Evolutionary conservation across 2,888 invertebrate species (phyloP), one percentile per base, ranked within the genome.

Genomic region (Thecocarcelia acutangulata): DNA sequence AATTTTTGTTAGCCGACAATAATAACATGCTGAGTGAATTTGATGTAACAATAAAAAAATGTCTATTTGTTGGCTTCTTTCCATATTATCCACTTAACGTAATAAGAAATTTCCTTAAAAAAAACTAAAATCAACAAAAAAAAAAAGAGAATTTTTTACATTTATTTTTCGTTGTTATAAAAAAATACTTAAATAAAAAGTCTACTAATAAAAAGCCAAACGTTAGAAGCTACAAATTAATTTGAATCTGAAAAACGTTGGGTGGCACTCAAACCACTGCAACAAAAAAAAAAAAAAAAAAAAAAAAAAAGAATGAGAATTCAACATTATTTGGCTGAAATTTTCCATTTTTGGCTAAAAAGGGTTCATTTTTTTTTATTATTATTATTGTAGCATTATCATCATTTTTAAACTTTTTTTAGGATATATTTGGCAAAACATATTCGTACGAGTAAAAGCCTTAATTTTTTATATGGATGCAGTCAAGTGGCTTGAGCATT

Each of bases 21-120:
- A 70, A 58, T 58, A 28, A 9, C 61, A 81, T 68, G 42, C 28
- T 58, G 68, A 50, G n/a, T 69, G 84, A 78, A 83, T 86, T 86
- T 86, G 85, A 84, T 84, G 85, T 84, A 83, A 83, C 86, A 76
- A 86, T 86, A 85, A 86, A 85, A 85, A 72, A 50, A 33, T 58
- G 21, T 59, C 42, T 61, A 59, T 70, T 70, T 78, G 85, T 87
- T 87, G 87, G 87, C 87, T 87, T 86, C 86, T 85, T 86, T 87
- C 85, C 86, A 86, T 86, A 85, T 86, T 85, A 86, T 87, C 85
- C 87, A 87, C 86, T 87, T 87, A 86, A 86, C 84, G 85, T 87
- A 87, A 87, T 87, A 86, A 87, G 87, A 86, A 87, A 86, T 86
- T 85, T 84, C 76, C 68, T 68, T 61, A 75, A 44, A 52, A 42